Percentiles rank a stretch among this genome's conserved stretches.
These are phyloP conservation scores for Turdus rufiventris DNA, from an alignment of 2,113 vertebrate genomes.

Conservation along the genomic window DNA sequence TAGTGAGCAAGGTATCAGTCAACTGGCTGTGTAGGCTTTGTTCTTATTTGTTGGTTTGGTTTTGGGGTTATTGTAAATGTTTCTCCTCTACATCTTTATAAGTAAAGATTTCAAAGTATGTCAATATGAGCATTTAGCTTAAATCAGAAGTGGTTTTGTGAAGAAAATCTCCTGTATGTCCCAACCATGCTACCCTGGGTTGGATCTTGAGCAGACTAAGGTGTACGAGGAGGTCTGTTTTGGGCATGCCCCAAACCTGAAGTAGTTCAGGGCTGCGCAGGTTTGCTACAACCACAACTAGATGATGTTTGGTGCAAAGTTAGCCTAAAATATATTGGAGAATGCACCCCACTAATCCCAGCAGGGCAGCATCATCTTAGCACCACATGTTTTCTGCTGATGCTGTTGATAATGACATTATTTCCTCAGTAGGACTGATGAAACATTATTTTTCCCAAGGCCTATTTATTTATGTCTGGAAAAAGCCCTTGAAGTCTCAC, in stretches of 20 bases:
- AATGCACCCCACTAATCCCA: accelerated
- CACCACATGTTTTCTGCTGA: background rate
- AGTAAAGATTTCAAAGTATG: background rate
- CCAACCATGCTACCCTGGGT: background rate
- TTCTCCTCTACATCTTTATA: background rate
- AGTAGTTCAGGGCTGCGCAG: background rate
- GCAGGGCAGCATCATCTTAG: background rate
- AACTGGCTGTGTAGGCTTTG: background rate
- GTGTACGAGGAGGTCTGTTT: background rate
- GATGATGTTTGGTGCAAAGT: accelerated
- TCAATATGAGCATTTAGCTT: background rate
- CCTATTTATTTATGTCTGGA: background rate
- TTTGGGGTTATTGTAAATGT: background rate
- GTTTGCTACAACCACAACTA: background rate
- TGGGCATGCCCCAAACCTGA: background rate
- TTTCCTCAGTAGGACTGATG: background rate
- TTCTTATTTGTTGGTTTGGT: background rate
- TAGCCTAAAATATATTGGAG: accelerated
- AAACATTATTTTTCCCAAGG: background rate
- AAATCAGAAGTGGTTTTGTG: background rate
- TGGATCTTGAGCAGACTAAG: background rate
- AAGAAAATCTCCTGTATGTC: background rate
- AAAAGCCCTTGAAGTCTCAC: background rate
- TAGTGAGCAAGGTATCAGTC: background rate
- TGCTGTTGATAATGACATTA: background rate